phyloP scores from a whole-genome alignment of 2,797 vertebrate species.

The Sandelia bainsii region DNA sequence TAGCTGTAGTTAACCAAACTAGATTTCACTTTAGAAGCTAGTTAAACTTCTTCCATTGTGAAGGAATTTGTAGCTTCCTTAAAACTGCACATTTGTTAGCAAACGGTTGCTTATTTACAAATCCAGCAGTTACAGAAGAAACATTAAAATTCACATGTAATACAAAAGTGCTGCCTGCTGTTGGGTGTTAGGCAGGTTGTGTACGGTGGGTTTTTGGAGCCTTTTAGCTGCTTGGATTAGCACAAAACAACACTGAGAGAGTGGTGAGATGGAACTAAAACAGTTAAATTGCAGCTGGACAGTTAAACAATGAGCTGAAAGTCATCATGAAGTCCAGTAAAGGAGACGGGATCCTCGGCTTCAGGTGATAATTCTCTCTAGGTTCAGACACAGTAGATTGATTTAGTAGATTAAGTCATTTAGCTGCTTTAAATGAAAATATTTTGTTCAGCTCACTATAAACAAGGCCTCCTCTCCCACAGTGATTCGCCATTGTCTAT shows the following conservation, averaged over 20 bases:
- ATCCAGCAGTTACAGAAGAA: too few relatives aligned
- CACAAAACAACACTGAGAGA: background rate
- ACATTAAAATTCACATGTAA: too few relatives aligned
- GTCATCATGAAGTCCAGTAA: background rate
- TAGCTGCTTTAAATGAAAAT: background rate
- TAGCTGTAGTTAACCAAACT: too few relatives aligned
- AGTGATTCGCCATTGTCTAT: slow-evolving; percentile 27
- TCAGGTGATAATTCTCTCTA: background rate
- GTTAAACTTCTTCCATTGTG: too few relatives aligned
- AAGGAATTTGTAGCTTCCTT: too few relatives aligned
- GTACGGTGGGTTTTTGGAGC: too few relatives aligned
- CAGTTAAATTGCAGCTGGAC: background rate
- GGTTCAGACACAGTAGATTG: background rate
- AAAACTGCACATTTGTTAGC: too few relatives aligned
- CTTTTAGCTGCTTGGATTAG: background rate
- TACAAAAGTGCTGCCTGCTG: too few relatives aligned
- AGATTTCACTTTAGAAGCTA: too few relatives aligned
- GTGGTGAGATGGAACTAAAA: background rate
- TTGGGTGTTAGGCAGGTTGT: too few relatives aligned
- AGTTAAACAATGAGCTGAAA: too few relatives aligned
- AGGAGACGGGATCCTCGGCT: background rate
- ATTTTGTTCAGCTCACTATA: slow-evolving; percentile 19
- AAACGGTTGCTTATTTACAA: too few relatives aligned
- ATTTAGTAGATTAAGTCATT: background rate
- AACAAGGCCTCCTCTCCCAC: slow-evolving; percentile 29